A percentile compares a stretch with the other conserved stretches of the same genome.
These are phyloP conservation scores for Psylliodes chrysocephalus DNA, from an alignment of 2,888 invertebrate species.

Conservation along the genomic window DNA sequence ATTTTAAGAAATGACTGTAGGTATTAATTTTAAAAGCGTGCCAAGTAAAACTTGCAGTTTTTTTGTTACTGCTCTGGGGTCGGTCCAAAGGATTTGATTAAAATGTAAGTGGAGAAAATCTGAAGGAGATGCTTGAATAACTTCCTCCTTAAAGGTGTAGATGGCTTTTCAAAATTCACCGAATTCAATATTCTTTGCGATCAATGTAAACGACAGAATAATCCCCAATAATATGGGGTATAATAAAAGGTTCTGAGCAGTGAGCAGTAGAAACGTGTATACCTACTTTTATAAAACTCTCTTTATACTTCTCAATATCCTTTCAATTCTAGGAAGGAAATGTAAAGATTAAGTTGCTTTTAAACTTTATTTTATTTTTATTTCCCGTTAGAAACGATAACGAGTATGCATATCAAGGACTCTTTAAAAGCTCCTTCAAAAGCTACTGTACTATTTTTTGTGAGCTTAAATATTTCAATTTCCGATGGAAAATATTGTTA, in stretches of 20 bases:
- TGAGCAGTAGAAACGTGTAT: background rate
- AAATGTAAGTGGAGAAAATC: background rate
- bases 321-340: no score
- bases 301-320: background rate
- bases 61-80: background rate
- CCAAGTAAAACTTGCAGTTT: background rate
- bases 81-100: background rate
- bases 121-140: background rate
- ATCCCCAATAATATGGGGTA: background rate
- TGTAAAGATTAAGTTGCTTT: no score
- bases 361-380: no score
- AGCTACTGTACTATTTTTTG: no score
- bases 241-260: background rate
- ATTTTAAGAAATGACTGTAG: no score
- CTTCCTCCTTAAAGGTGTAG: background rate
- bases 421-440: no score
- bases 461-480: no score
- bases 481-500: no score
- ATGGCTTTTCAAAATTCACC: background rate
- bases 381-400: no score
- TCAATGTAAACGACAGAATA: background rate
- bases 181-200: background rate
- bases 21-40: no score
- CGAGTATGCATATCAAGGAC: no score
- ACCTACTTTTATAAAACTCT: background rate